Conservation (phyloP, 2,797 vertebrate genomes). For the Hephaestus fuliginosus region DNA sequence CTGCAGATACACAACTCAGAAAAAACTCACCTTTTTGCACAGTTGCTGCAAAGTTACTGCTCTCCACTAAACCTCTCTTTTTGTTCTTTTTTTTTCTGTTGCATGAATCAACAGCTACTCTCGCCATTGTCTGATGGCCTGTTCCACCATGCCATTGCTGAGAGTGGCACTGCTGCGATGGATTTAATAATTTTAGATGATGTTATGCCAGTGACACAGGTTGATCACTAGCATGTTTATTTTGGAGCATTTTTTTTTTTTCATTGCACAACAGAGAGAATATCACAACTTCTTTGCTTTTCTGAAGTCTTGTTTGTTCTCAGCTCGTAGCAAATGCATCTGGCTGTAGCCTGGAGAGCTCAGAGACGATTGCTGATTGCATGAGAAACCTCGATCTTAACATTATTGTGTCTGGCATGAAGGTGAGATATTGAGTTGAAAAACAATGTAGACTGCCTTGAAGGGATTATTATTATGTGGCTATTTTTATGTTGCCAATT, state of each 20-base stretch:
- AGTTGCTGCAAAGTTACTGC: not conserved
- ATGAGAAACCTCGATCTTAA: constrained; percentile 72
- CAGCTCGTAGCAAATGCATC: constrained; percentile 74
- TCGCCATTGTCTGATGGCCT: constrained; percentile 83
- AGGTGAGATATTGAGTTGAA: constrained; percentile 59
- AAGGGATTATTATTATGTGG: not conserved
- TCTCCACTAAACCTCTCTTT: not conserved
- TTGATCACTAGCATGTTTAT: constrained; percentile 31
- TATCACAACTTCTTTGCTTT: not conserved
- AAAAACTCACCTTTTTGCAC: not conserved
- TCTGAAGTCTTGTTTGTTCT: constrained; percentile 7
- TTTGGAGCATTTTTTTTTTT: not conserved
- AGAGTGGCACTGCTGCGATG: constrained; percentile 84
- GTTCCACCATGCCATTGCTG: constrained; percentile 81
- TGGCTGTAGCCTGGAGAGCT: constrained; percentile 80
- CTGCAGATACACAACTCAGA: not conserved
- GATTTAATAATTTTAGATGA: rapidly evolving
- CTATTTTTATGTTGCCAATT: not conserved
- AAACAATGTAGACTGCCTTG: not conserved
- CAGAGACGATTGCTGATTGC: constrained; percentile 77
- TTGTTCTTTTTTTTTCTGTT: not conserved
- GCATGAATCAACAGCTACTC: constrained; percentile 73
- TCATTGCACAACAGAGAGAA: not conserved
- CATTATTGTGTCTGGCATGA: constrained; percentile 26
- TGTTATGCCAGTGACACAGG: constrained; percentile 64